Conservation (phyloP, 1,140 invertebrate genomes). For the Trialeurodes vaporariorum region DNA sequence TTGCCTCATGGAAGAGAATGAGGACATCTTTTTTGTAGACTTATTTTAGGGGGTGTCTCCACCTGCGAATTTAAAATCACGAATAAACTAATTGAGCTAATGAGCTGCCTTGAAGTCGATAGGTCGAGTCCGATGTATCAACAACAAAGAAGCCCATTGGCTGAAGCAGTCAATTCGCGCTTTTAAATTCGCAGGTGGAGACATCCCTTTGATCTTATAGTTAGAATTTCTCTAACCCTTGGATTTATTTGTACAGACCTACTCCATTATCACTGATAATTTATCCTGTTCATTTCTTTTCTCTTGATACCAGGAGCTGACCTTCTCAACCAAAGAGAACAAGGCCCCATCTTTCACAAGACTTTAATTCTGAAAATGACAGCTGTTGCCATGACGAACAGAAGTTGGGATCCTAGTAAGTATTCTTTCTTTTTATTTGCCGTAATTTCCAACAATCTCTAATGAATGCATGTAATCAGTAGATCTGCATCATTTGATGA, state of each 20-base stretch:
- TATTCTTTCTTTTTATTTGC: slow-evolving; percentile 8
- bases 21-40: too few species aligned
- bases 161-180: too few species aligned
- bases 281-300: neutral
- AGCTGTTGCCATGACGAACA: slow-evolving; percentile 45
- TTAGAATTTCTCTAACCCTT: neutral
- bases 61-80: too few species aligned
- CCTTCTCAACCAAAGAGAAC: neutral
- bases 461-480: too few species aligned
- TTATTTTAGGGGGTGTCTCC: too few species aligned
- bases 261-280: neutral
- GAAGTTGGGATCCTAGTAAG: slow-evolving; percentile 51
- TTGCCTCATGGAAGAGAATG: too few species aligned
- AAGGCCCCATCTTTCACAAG: neutral
- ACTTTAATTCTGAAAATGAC: slow-evolving; percentile 17
- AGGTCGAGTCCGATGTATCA: too few species aligned
- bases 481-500: too few species aligned
- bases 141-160: too few species aligned
- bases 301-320: neutral
- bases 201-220: neutral
- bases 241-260: neutral
- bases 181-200: neutral
- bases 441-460: too few species aligned
- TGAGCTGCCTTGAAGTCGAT: too few species aligned
- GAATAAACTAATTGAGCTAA: too few species aligned